A percentile compares a stretch with the other conserved stretches of the same genome.
Evolutionary conservation across 2,113 vertebrate genomes (phyloP).

Genomic region (Notiomystis cincta): DNA sequence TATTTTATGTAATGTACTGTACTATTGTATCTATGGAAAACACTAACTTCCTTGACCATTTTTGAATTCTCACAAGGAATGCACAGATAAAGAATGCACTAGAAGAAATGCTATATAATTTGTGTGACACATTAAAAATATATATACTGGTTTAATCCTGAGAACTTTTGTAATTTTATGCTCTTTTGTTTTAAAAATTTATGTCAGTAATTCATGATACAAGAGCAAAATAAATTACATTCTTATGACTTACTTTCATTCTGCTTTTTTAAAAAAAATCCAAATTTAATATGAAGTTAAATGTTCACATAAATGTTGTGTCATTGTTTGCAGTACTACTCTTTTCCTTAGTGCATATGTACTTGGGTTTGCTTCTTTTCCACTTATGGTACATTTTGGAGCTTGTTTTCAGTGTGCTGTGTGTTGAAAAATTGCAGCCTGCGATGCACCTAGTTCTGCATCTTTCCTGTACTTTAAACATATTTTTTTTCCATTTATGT

Average conservation of each 20-base stretch:
- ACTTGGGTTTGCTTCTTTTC: not conserved
- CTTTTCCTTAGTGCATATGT: not conserved
- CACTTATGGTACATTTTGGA: not conserved
- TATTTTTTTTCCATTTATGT: accelerated
- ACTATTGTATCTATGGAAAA: not conserved
- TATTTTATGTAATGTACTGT: not conserved
- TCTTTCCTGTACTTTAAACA: not conserved
- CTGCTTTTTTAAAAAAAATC: not conserved
- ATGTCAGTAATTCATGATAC: not conserved
- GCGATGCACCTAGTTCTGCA: not conserved
- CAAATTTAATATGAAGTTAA: not conserved
- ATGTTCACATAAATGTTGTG: not conserved
- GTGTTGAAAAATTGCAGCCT: not conserved
- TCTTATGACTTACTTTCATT: not conserved
- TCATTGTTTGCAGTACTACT: not conserved
- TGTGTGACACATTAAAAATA: not conserved
- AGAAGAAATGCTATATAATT: not conserved
- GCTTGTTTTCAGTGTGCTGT: not conserved
- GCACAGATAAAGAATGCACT: not conserved
- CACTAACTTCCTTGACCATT: accelerated
- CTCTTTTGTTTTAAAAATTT: not conserved
- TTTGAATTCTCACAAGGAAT: not conserved
- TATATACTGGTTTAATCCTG: not conserved
- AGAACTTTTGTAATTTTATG: not conserved
- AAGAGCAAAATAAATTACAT: not conserved